Evolutionary conservation across 2,113 vertebrate genomes (phyloP).

Genomic region (Zosterops hypoxanthus): DNA sequence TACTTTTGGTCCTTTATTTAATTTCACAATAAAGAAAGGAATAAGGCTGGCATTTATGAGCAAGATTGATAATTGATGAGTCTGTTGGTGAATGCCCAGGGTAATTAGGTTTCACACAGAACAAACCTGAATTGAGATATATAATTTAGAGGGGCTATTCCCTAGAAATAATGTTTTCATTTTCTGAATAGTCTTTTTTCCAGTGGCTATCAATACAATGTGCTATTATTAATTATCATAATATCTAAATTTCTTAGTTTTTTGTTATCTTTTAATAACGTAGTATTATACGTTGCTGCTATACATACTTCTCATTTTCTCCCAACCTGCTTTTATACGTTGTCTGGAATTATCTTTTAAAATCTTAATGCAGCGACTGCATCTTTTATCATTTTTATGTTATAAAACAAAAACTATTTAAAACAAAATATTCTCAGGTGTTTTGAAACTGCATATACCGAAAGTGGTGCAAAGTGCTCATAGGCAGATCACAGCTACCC

Average conservation of each 20-base stretch:
- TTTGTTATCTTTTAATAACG: not conserved
- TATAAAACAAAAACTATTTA: not conserved
- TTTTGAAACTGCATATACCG: not conserved
- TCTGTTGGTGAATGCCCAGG: not conserved
- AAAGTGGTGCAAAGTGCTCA: not conserved
- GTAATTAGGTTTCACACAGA: not conserved
- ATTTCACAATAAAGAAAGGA: not conserved
- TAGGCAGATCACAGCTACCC: not conserved
- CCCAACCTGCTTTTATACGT: not conserved
- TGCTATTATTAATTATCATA: not conserved
- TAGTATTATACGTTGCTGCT: not conserved
- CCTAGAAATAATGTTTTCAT: not conserved
- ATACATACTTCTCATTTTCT: not conserved
- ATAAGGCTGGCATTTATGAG: not conserved
- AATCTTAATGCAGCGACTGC: not conserved
- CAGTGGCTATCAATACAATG: not conserved
- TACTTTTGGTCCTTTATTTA: not conserved
- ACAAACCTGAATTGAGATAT: not conserved
- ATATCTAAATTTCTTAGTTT: not conserved
- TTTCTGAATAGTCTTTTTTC: not conserved
- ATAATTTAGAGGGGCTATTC: not conserved
- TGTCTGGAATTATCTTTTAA: not conserved
- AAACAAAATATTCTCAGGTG: not conserved
- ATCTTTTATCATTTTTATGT: not conserved
- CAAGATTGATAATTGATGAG: not conserved